Evolutionary conservation across 2,113 vertebrate genomes (phyloP), one percentile per base, ranked within the genome.

Genomic region (Gadus chalcogrammus): DNA sequence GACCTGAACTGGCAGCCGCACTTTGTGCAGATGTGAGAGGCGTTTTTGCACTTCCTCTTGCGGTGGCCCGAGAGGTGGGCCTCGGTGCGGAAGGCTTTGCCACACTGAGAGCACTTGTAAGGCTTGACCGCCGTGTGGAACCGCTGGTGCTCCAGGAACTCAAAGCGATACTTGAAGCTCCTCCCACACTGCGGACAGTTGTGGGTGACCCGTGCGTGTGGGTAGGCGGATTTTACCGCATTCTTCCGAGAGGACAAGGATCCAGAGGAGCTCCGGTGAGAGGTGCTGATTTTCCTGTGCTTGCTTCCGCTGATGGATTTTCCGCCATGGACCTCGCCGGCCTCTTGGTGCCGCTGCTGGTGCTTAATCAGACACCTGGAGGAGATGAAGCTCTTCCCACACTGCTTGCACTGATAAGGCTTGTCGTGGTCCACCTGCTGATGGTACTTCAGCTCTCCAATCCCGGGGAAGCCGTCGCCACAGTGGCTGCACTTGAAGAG

Each of bases 401-500:
- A 90, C 12, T 84, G 82, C 60, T 87, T 85, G 65, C 87, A 91
- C 66, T 86, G 82, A 68, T 86, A 88, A 17, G 86, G 89, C 60
- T 90, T 89, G 17, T 90, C 85, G 4, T 90, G 89, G 68, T 90
- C 89, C 0, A 89, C 78, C 69, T 86, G 88, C 81, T 90, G 89
- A 67, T 90, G 89, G 72, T 89, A 89, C 68, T 89, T 89, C 4
- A 90, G 80, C 27, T 90, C 89, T 2, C 89, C 88, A 1, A 90
- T 88, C 38, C 88, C 89, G n/a, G 88, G 84, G 31, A 90, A 90
- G 16, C 89, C 85, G 0, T 72, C 76, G 5, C 88, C 88, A 1
- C 89, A 90, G 0, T 90, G 88, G 53, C 89, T 89, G 71, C 89
- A 90, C 76, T 90, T 90, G 70, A 90, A 89, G 28, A 88, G 84